Conservation (phyloP, 2,888 invertebrate genomes). For the Drosophila cognata region DNA sequence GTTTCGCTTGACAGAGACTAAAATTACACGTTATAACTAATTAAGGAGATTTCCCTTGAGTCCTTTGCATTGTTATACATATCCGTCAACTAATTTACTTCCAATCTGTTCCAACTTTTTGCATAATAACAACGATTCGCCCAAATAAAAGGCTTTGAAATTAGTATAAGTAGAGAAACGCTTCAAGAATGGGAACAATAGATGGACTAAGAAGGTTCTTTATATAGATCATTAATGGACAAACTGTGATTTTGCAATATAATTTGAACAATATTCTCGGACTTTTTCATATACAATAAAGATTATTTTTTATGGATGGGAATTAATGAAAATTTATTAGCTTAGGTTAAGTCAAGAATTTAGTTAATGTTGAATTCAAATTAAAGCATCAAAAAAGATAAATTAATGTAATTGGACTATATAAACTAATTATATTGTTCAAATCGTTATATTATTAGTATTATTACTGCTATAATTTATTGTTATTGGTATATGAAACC, state of each 20-base stretch:
- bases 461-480: background rate
- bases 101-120: constrained; percentile 35
- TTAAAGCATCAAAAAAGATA: background rate
- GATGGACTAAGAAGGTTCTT: background rate
- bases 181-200: background rate
- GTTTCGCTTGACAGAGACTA: constrained; percentile 53
- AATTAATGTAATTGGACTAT: background rate
- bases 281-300: background rate
- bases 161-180: background rate
- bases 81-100: constrained; percentile 48
- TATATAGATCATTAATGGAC: background rate
- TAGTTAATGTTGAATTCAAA: background rate
- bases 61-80: constrained; percentile 3
- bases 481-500: background rate
- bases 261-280: background rate
- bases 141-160: background rate
- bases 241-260: background rate
- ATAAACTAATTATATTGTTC: background rate
- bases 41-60: constrained; percentile 53
- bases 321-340: background rate
- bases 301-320: background rate
- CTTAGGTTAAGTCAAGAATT: background rate
- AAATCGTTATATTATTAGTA: background rate
- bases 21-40: constrained; percentile 74
- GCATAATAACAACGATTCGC: constrained; percentile 10